A percentile compares a stretch with the other conserved stretches of the same genome.
These are phyloP conservation scores for Taphrorychus bicolor DNA, from an alignment of 2,888 invertebrate species.

Conservation along the genomic window DNA sequence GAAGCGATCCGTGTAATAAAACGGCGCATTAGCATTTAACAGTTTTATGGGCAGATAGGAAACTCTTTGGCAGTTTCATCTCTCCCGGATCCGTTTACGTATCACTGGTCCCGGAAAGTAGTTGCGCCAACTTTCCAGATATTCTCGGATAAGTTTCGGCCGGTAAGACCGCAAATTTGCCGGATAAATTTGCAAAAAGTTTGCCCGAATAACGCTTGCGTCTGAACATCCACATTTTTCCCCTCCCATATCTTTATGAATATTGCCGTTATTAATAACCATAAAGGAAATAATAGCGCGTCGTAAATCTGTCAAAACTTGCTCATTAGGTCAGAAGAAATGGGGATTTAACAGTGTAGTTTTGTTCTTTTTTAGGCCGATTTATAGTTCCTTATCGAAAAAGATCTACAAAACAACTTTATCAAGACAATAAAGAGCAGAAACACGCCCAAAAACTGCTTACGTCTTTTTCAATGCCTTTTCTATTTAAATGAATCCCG, in stretches of 20 bases:
- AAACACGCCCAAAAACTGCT: constrained; percentile 31
- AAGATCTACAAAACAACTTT: constrained; percentile 41
- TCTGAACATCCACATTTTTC: too few species aligned
- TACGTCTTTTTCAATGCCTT: constrained; percentile 30
- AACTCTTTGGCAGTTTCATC: constrained; percentile 43
- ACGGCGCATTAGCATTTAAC: constrained; percentile 54
- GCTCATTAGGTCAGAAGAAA: constrained; percentile 22
- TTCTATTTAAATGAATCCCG: constrained; percentile 29
- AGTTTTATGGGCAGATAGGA: constrained; percentile 53
- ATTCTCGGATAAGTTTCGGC: constrained; percentile 46
- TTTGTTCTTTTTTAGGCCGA: constrained; percentile 14
- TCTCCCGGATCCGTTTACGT: constrained; percentile 48
- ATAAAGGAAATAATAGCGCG: neutral
- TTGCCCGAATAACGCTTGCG: too few species aligned
- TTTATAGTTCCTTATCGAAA: constrained; percentile 20
- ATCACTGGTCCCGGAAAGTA: constrained; percentile 55
- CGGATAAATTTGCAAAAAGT: constrained; percentile 31
- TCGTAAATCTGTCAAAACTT: constrained; percentile 10
- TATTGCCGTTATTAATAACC: neutral
- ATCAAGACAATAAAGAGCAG: constrained; percentile 31
- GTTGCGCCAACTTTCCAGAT: constrained; percentile 52
- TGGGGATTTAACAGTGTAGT: constrained; percentile 8
- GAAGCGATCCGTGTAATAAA: constrained; percentile 53
- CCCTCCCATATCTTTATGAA: neutral
- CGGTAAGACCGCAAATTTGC: constrained; percentile 36